Base-by-base conservation (phyloP, 1,140 invertebrate genomes). In the Belonocnema kinseyi region DNA sequence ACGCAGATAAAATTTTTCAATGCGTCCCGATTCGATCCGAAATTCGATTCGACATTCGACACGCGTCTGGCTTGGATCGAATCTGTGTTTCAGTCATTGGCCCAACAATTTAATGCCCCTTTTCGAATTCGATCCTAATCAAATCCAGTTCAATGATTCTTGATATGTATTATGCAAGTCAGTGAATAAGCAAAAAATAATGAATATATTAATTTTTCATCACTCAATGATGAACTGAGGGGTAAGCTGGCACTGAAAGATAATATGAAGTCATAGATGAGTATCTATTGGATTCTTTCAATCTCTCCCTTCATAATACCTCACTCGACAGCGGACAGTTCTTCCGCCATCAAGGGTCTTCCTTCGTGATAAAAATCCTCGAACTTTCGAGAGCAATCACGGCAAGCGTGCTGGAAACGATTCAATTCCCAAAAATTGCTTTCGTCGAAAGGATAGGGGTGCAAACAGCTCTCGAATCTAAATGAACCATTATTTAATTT, bases 221-320 rank as follows among this genome's bases (percentile, higher is more conserved):
- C 79, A n/a, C 72, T 14, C n/a, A 4, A 6, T 40, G 40, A 40
- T 40, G 5, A 40, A 40, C 40, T 40, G 40, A 40, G 61, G 4
- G 26, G 70, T 76, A 33, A 50, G 72, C 70, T 50, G n/a, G 46
- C 71, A 58, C 75, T 74, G 75, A 79, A 76, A 74, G 76, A 77
- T 75, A 77, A 78, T 80, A 79, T 77, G 77, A 83, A 83, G 79
- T 81, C 76, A 73, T 79, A 79, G 81, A 83, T 83, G 81, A 79
- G 77, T 80, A 80, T 77, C 71, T 71, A 13, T 52, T 7, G 70
- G 66, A 2, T 40, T 52, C 3, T 46, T 13, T 5, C 13, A 16
- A 50, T 72, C 58, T 46, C 74, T 50, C 77, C 77, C 75, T 79
- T 73, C 72, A 51, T 52, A 78, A 52, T 72, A 58, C 70, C 66